Evolutionary conservation across 2,888 invertebrate species (phyloP).

Genomic region (Bursaphelenchus okinawaensis): DNA sequence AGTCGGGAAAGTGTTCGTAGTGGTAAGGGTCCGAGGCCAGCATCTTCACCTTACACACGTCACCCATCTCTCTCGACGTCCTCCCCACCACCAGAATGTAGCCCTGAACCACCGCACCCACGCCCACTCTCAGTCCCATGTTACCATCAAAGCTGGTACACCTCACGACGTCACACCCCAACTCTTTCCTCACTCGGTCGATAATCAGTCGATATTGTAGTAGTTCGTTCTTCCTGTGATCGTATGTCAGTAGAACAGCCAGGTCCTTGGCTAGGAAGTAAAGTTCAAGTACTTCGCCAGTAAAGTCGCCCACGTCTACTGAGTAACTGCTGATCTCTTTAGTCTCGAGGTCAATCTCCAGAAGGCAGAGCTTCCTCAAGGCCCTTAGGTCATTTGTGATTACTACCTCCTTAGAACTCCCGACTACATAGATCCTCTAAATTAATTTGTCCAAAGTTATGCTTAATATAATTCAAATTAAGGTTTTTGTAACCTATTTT

Average conservation of each 20-base stretch:
- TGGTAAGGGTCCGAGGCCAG: conserved; percentile 11
- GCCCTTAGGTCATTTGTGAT: background rate
- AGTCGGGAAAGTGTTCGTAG: background rate
- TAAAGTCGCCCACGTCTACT: background rate
- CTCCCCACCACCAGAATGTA: conserved; percentile 12
- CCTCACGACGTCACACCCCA: background rate
- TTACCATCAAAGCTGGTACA: background rate
- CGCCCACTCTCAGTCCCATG: background rate
- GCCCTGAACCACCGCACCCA: conserved; percentile 3
- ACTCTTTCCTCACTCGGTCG: background rate
- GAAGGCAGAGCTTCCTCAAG: background rate
- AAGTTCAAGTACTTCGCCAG: background rate
- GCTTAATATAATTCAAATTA: background rate
- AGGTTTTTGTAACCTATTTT: too few species aligned
- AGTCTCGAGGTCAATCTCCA: background rate
- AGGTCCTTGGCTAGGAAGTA: background rate
- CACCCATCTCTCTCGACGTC: conserved; percentile 3
- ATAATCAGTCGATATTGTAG: background rate
- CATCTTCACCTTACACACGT: background rate
- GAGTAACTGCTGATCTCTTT: background rate
- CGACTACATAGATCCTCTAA: background rate
- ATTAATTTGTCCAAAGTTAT: background rate
- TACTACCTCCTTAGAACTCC: background rate
- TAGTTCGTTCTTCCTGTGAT: background rate
- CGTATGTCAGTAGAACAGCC: background rate